Evolutionary conservation across 2,113 vertebrate species (phyloP).

Genomic region (Odontophorus gujanensis): DNA sequence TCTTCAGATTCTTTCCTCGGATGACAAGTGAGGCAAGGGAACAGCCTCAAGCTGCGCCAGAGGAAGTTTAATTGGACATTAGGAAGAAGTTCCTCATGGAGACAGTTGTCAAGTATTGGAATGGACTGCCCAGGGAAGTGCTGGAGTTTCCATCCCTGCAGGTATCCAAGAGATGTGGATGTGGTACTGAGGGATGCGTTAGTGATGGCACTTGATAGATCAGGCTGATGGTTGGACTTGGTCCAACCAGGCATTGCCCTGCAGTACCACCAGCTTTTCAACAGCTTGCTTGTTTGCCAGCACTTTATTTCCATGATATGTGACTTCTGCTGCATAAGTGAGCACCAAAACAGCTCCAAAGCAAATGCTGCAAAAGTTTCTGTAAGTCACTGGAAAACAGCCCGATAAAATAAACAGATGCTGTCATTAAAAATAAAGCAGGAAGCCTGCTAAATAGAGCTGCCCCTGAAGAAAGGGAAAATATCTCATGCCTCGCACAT

Average conservation of each 20-base stretch:
- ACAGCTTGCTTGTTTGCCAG: background rate
- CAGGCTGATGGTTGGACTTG: background rate
- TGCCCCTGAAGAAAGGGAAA: background rate
- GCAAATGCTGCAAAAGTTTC: accelerated
- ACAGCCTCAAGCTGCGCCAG: background rate
- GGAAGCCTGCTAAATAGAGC: background rate
- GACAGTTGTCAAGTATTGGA: background rate
- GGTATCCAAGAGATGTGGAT: background rate
- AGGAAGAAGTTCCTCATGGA: background rate
- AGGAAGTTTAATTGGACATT: background rate
- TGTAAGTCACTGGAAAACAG: background rate
- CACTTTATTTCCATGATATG: background rate
- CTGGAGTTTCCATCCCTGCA: background rate
- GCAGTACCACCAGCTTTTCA: background rate
- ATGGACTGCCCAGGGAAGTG: background rate
- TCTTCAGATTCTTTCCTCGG: background rate
- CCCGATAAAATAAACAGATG: conserved; percentile 1
- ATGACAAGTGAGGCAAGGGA: background rate
- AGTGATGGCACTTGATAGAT: background rate
- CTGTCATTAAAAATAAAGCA: conserved; percentile 1
- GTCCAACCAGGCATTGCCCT: background rate
- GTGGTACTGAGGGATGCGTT: background rate
- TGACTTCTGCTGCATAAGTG: background rate
- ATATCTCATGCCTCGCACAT: background rate
- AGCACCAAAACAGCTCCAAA: background rate